Conservation (phyloP, 1,140 invertebrate genomes). For the Schlechtendalia chinensis region DNA sequence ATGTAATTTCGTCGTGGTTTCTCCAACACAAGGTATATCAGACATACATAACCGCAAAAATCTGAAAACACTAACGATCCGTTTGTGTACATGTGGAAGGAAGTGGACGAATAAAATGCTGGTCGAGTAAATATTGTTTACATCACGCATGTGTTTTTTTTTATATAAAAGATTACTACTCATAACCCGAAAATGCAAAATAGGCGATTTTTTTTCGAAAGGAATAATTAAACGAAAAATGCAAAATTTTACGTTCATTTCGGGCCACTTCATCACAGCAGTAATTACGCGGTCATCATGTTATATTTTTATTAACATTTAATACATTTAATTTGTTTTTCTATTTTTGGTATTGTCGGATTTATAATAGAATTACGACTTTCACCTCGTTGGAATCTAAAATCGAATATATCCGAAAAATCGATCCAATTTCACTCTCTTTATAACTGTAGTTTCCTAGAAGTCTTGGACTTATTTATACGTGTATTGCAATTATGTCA, state of each 20-base stretch:
- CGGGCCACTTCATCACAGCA: too few relatives aligned
- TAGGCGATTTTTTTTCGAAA: not conserved
- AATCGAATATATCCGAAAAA: not conserved
- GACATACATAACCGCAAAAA: not conserved
- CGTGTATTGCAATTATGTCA: not conserved
- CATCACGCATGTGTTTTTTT: not conserved
- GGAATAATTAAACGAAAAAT: not conserved
- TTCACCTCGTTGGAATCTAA: not conserved
- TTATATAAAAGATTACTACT: not conserved
- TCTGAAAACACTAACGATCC: slow-evolving; percentile 12
- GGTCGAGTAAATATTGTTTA: not conserved
- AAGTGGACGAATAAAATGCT: not conserved
- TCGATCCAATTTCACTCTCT: not conserved
- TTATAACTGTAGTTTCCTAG: not conserved
- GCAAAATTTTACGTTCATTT: not conserved
- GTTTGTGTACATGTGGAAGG: not conserved
- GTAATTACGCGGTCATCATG: too few relatives aligned
- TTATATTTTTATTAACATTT: too few relatives aligned
- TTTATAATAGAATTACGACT: not conserved
- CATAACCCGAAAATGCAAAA: not conserved
- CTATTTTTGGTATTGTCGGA: not conserved
- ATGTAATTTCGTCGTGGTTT: slow-evolving; percentile 31
- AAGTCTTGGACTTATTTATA: not conserved
- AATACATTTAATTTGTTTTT: too few relatives aligned
- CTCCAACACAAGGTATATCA: not conserved